Base-by-base conservation (phyloP, 2,797 vertebrate genomes). In the Melanotaenia pygmaea region DNA sequence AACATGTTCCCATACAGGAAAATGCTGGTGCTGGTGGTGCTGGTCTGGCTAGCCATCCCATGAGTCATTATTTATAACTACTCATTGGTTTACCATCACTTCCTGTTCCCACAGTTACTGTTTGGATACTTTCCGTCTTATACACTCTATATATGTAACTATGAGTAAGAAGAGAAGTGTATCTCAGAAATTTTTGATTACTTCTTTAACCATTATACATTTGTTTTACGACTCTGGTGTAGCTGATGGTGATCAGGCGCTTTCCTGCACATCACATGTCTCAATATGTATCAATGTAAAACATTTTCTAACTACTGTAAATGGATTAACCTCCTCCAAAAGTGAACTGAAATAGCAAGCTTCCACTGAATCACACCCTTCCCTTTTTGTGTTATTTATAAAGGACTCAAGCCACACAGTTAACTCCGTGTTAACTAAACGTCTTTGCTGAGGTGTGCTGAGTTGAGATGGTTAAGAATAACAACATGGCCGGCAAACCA, bases 391-490 rank as follows among this genome's bases (percentile, higher is more conserved):
- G 51, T 74, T 13, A 47, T 57, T 61, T 50, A 20, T 45, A 68
- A 22, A 47, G 18, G 1, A 73, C 2, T 10, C 40, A 4, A 47
- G n/a, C 5, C 24, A 58, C 38, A 22, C 30, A 37, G 11, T 43
- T 73, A 9, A 35, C 7, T 5, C 6, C 43, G 43, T 11, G 24
- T 64, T 72, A 26, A 14, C 5, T 54, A 4, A 64, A 58, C 24
- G 20, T 26, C 22, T 62, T 62, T 34, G 30, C 35, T 24, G 9
- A 63, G 38, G 56, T 34, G 16, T 32, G n/a, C 59, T 11, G 37
- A 77, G 11, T 76, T 28, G 26, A 24, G 13, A 54, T 8, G 28
- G 20, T 72, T 66, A 50, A 22, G 11, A 37, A 43, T 60, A 34
- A 28, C 10, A 40, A 2, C 12, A 58, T 1, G n/a, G 5, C 40